phyloP scores from a whole-genome alignment of 2,888 invertebrate species.

The Sminthurides aquaticus region DNA sequence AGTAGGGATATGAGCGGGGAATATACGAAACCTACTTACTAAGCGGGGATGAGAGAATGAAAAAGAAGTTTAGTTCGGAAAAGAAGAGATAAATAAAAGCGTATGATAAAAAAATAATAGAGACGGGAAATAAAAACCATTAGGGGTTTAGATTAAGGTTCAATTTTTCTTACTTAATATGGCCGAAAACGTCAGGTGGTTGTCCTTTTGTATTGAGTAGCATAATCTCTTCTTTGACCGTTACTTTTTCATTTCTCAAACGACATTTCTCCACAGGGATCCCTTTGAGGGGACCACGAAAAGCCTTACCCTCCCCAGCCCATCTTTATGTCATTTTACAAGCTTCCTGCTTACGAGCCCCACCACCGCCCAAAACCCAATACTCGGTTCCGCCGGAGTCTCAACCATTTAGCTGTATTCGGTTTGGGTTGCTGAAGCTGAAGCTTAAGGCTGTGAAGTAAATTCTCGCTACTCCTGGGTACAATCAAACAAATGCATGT shows the following conservation, averaged over 20 bases:
- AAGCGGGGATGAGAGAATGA: background rate
- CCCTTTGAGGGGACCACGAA: background rate
- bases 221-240: slow-evolving; percentile 24
- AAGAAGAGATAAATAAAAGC: background rate
- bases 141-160: slow-evolving; percentile 14
- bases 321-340: background rate
- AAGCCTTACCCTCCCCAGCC: background rate
- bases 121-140: slow-evolving; percentile 10
- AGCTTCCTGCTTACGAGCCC: background rate
- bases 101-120: slow-evolving; percentile 6
- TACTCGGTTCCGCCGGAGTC: too few relatives aligned
- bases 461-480: too few relatives aligned
- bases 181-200: slow-evolving; percentile 22
- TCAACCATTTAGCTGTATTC: too few relatives aligned
- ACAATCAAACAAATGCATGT: too few relatives aligned
- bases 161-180: slow-evolving; percentile 20
- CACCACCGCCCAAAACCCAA: too few relatives aligned
- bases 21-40: background rate
- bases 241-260: slow-evolving; percentile 22
- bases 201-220: slow-evolving; percentile 21
- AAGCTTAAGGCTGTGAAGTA: too few relatives aligned
- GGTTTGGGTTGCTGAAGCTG: too few relatives aligned
- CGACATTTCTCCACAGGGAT: slow-evolving; percentile 20
- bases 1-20: background rate
- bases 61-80: background rate